phyloP scores from a whole-genome alignment of 1,140 invertebrate species.

The Ceratina australensis region DNA sequence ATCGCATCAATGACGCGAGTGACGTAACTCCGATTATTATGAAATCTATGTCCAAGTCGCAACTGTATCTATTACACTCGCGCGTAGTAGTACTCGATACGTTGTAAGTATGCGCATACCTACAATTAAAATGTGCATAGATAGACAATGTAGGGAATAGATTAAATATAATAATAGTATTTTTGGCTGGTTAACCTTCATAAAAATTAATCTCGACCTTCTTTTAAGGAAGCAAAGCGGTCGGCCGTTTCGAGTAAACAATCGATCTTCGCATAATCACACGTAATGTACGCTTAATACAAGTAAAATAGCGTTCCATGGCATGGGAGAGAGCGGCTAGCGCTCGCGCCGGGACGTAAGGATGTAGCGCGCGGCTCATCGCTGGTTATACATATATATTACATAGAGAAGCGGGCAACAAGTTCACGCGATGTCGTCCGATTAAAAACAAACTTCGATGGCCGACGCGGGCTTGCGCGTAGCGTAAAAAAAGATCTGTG shows the following conservation, averaged over 20 bases:
- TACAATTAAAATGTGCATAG: too few species aligned
- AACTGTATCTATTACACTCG: too few species aligned
- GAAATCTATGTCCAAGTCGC: background rate
- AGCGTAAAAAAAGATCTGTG: background rate
- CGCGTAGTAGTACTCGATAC: too few species aligned
- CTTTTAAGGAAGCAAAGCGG: background rate
- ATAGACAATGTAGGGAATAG: too few species aligned
- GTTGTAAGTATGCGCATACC: too few species aligned
- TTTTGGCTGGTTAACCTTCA: too few species aligned
- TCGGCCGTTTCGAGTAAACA: constrained; percentile 13
- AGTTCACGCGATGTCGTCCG: constrained; percentile 37
- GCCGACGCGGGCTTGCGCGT: constrained; percentile 16
- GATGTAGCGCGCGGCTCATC: background rate
- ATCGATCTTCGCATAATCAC: constrained; percentile 29
- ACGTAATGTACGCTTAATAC: constrained; percentile 33
- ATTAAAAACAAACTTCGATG: constrained; percentile 44
- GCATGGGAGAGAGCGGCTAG: too few species aligned
- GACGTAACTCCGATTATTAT: background rate
- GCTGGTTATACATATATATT: constrained; percentile 21
- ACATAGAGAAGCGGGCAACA: constrained; percentile 19
- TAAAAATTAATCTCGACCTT: background rate
- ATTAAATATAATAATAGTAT: too few species aligned
- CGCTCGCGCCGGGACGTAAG: too few species aligned
- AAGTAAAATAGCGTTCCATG: too few species aligned
- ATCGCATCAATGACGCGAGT: background rate